Percentiles rank a stretch among this genome's conserved stretches.
Conservation (phyloP, 2,888 invertebrate genomes). For the Tuta absoluta region DNA sequence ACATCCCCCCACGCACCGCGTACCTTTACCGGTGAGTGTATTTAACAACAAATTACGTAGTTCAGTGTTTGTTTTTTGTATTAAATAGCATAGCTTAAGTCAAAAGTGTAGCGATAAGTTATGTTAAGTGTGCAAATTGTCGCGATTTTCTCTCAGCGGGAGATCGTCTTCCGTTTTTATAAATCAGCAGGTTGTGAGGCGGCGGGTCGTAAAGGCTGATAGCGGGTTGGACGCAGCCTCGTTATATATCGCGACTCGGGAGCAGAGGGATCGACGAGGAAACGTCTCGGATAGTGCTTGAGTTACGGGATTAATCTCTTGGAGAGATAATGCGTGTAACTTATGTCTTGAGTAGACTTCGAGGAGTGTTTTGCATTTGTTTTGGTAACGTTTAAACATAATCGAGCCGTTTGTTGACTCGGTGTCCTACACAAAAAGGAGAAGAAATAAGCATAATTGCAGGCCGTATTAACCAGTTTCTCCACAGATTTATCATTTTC, state of each 20-base stretch:
- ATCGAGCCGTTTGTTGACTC: too few species aligned
- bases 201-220: slow-evolving; percentile 1
- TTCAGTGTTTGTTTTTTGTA: neutral
- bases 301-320: neutral
- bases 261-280: neutral
- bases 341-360: neutral
- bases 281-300: neutral
- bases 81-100: neutral
- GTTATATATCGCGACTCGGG: slow-evolving; percentile 1
- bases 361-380: neutral
- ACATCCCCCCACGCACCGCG: neutral
- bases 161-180: slow-evolving; percentile 13
- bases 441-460: too few species aligned
- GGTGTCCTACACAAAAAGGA: too few species aligned
- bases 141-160: neutral
- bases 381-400: too few species aligned
- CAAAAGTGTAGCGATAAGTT: neutral
- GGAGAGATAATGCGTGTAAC: neutral
- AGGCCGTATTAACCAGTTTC: too few species aligned
- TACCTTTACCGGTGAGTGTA: slow-evolving; percentile 20
- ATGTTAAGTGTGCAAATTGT: neutral
- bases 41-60: neutral
- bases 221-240: neutral
- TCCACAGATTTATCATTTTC: too few species aligned
- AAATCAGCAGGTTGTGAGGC: slow-evolving; percentile 6